Evolutionary conservation across 2,888 invertebrate species (phyloP), one percentile per base, ranked within the genome.

Genomic region (Timema podura): DNA sequence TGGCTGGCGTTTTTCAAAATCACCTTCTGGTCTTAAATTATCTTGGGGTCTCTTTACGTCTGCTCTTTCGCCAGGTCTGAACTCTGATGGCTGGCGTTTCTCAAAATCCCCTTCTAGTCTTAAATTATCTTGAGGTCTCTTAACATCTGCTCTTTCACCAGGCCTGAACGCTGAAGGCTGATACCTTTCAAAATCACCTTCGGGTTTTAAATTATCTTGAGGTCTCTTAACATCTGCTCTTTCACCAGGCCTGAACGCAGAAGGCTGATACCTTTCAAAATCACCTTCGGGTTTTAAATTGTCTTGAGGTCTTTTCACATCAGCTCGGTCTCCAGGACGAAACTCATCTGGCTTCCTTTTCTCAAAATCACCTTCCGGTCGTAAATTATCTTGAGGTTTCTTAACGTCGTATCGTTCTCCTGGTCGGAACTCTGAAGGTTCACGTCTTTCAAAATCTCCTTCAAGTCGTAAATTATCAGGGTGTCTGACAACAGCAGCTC

Each of bases 11-110:
- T 80, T 78, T 69, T 84, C 79, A 75, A 81, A 84, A 45, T 83
- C 80, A 9, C 84, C 84, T 76, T 86, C 85, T 57, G 87, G 85
- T 54, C 83, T 84, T 10, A 89, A 82, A 77, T 88, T 88, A 75
- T 89, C 89, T 73, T 83, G 82, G 73, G 83, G 86, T 77, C 82
- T 84, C 66, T 85, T 84, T 61, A 84, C 85, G 71, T 16, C 59
- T 0, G 51, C 16, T 10, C 71, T 30, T 11, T 71, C 73, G 3
- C 67, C 72, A 0, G 66, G 65, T 44, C 65, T 77, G 7, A 81
- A 80, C 44, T 77, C 79, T 65, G 82, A 80, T 0, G 75, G 72
- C 10, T 74, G 69, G 10, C 71, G 72, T 10, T 73, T 64, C n/a
- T 75, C 72, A 65, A 76, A 76, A 47, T 83, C 82, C 76, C 81